Conservation (phyloP, 2,888 invertebrate species). For the Zonitis immaculata region DNA sequence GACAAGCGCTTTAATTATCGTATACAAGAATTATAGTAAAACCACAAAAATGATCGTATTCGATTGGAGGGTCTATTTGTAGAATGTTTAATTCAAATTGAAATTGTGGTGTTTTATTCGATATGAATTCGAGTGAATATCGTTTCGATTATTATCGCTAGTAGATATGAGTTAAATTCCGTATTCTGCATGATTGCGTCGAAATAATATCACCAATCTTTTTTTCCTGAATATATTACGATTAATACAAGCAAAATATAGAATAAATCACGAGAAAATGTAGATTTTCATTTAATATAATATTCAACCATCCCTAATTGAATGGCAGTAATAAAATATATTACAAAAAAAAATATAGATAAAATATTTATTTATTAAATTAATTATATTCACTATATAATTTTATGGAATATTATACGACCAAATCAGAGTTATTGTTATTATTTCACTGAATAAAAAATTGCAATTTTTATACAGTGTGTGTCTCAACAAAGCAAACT, state of each 20-base stretch:
- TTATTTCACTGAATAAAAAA: too few relatives aligned
- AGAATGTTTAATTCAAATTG: background rate
- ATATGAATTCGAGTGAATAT: background rate
- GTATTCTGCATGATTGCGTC: background rate
- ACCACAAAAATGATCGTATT: background rate
- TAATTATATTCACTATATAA: too few relatives aligned
- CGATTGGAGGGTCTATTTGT: background rate
- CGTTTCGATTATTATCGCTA: background rate
- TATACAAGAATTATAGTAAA: background rate
- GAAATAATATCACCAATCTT: background rate
- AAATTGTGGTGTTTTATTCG: background rate
- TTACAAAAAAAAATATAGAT: too few relatives aligned
- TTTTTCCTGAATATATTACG: slow-evolving; percentile 4
- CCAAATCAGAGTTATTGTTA: too few relatives aligned
- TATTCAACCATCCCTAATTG: slow-evolving; percentile 25
- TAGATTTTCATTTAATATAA: slow-evolving; percentile 15
- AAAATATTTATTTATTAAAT: too few relatives aligned
- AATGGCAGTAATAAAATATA: slow-evolving; percentile 26
- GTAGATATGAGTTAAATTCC: background rate
- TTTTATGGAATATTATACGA: too few relatives aligned
- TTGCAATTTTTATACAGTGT: too few relatives aligned
- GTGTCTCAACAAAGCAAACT: too few relatives aligned
- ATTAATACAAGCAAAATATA: background rate
- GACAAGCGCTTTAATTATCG: background rate
- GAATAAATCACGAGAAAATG: slow-evolving; percentile 25